These are phyloP conservation scores for Tadarida brasiliensis DNA, from an alignment of 2,797 vertebrate species.

Conservation along the genomic window DNA sequence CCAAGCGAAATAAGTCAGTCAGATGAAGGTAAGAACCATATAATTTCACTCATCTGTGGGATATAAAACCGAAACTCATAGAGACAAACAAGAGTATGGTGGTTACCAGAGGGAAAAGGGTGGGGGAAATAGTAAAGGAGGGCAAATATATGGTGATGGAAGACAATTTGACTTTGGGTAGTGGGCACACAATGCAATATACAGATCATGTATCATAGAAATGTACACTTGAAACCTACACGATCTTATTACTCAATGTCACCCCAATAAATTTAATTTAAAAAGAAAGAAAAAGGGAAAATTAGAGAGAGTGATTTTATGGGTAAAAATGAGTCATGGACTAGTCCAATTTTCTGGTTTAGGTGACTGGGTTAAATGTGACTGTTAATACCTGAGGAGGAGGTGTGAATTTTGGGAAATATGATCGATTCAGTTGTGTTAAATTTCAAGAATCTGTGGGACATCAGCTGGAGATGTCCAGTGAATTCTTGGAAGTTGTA, in stretches of 20 bases:
- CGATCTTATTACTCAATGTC: background rate
- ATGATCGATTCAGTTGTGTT: background rate
- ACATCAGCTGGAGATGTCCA: background rate
- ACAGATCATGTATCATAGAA: no score
- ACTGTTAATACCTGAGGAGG: background rate
- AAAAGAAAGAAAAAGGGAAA: background rate
- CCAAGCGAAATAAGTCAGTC: background rate
- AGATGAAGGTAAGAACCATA: background rate
- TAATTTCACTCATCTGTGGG: background rate
- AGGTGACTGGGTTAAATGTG: background rate
- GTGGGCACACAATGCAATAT: no score
- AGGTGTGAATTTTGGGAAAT: background rate
- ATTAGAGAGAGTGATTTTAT: background rate
- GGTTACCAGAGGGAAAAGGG: background rate
- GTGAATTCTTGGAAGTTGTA: no score
- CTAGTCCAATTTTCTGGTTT: background rate
- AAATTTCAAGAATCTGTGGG: background rate
- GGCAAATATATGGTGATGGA: background rate
- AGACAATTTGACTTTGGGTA: background rate
- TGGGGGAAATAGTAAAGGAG: background rate
- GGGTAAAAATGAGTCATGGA: rapidly evolving
- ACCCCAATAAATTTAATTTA: background rate
- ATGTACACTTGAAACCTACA: no score
- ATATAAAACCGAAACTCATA: background rate
- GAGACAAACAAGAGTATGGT: background rate